A percentile compares a stretch with the other conserved stretches of the same genome.
Evolutionary conservation across 2,113 vertebrate species (phyloP).

Genomic region (Anseranas semipalmata): DNA sequence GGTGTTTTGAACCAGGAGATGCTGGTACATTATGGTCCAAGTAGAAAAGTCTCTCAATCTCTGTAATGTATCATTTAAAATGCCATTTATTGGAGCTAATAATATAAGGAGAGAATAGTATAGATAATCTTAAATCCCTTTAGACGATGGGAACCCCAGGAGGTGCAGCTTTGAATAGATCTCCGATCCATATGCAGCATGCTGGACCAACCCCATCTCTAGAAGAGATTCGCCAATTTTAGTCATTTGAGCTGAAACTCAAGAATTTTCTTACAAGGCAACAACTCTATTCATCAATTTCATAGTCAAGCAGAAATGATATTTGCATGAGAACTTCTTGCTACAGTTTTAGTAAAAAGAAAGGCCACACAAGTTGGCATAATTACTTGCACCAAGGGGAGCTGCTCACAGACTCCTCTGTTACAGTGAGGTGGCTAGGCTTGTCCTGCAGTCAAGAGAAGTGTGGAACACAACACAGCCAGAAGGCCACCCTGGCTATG

Average conservation of each 20-base stretch:
- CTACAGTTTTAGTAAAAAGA: not conserved
- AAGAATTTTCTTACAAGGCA: not conserved
- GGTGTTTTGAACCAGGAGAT: not conserved
- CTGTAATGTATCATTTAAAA: not conserved
- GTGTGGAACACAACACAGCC: rapidly evolving
- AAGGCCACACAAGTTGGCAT: not conserved
- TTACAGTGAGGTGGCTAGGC: not conserved
- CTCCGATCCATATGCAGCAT: not conserved
- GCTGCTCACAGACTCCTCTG: not conserved
- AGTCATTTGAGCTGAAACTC: not conserved
- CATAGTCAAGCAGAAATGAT: not conserved
- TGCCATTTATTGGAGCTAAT: not conserved
- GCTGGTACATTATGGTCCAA: not conserved
- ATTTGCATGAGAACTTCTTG: not conserved
- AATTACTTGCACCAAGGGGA: not conserved
- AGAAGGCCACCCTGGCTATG: not conserved
- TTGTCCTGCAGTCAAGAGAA: too few relatives aligned
- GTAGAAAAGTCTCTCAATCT: not conserved
- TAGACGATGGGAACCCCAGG: not conserved
- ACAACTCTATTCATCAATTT: not conserved
- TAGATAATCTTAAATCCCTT: not conserved
- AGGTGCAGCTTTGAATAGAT: rapidly evolving
- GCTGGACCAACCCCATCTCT: rapidly evolving
- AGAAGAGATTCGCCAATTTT: not conserved
- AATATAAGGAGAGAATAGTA: not conserved